Evolutionary conservation across 2,113 vertebrate genomes (phyloP).

Genomic region (Cranoglanis bouderius): DNA sequence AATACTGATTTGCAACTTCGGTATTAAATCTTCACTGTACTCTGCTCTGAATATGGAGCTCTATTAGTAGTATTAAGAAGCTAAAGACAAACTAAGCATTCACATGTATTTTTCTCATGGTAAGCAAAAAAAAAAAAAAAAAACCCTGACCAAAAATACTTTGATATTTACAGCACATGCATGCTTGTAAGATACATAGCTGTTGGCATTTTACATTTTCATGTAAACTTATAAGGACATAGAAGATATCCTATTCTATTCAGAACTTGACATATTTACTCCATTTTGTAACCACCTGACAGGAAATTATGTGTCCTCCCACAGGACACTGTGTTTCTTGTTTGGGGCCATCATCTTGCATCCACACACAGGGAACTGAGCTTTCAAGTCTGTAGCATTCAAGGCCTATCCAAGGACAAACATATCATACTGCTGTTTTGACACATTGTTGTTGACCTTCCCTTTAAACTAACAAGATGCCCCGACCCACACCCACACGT

Average conservation of each 20-base stretch:
- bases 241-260: not conserved
- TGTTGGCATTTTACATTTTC: not conserved
- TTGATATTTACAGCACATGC: not conserved
- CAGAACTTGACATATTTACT: not conserved
- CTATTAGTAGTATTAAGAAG: not conserved
- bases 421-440: constrained; percentile 5
- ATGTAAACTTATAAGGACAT: not conserved
- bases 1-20: not conserved
- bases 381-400: not conserved
- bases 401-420: constrained; percentile 17
- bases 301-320: constrained; percentile 22
- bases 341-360: not conserved
- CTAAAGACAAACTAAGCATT: not conserved
- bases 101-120: not conserved
- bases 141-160: not conserved
- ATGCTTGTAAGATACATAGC: not conserved
- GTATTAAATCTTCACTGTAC: no score
- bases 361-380: not conserved
- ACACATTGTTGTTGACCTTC: not conserved
- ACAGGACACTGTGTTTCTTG: not conserved
- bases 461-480: not conserved
- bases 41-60: not conserved
- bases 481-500: not conserved
- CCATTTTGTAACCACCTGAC: constrained; percentile 15
- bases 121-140: not conserved